Conservation (phyloP, 2,797 vertebrate genomes). For the Danio jaintianensis region DNA sequence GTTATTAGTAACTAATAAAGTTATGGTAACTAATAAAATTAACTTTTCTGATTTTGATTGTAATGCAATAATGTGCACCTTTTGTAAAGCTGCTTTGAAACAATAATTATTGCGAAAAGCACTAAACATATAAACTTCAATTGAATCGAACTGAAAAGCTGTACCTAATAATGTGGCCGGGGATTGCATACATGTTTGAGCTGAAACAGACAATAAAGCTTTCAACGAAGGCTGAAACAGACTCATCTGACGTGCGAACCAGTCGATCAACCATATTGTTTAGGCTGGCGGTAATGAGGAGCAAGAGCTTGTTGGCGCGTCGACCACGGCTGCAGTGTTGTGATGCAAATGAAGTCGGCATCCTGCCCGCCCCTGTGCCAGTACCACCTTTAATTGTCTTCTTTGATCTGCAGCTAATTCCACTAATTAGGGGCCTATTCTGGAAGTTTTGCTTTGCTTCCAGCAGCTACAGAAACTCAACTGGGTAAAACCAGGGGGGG, state of each 20-base stretch:
- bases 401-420: slow-evolving; percentile 91
- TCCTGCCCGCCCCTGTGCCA: slow-evolving; percentile 79
- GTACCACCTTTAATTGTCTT: slow-evolving; percentile 88
- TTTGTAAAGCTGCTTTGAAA: no score
- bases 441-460: slow-evolving; percentile 75
- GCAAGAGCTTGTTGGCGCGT: slow-evolving; percentile 78
- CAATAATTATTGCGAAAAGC: no score
- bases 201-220: slow-evolving; percentile 7
- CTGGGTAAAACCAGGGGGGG: slow-evolving; percentile 28
- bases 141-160: no score
- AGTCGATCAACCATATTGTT: slow-evolving; percentile 77
- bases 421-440: slow-evolving; percentile 82
- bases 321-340: slow-evolving; percentile 84
- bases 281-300: slow-evolving; percentile 81
- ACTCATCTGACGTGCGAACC: slow-evolving; percentile 17
- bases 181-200: neutral
- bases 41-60: no score
- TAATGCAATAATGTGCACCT: no score
- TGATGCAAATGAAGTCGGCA: slow-evolving; percentile 90
- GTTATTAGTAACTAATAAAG: no score
- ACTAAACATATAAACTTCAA: no score
- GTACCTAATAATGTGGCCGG: no score
- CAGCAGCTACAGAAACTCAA: slow-evolving; percentile 48
- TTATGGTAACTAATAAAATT: no score
- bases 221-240: neutral